These are phyloP conservation scores for Schizopygopsis malacanthus DNA, from an alignment of 2,797 vertebrate species.

Conservation along the genomic window DNA sequence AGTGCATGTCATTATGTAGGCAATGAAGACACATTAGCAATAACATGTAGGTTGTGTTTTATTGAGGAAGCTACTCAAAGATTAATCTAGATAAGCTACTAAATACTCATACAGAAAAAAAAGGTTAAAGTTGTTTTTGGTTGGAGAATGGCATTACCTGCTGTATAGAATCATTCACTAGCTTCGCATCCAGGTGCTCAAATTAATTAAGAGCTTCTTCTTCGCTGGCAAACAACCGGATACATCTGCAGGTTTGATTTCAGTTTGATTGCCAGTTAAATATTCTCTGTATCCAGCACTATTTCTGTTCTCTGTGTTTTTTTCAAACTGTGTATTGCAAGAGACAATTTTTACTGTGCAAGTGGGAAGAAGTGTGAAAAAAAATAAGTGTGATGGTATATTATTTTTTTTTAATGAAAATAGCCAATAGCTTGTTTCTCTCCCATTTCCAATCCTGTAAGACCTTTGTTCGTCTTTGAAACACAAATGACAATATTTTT, in stretches of 20 bases:
- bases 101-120: background rate
- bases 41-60: constrained; percentile 1
- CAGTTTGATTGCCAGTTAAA: background rate
- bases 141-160: constrained; percentile 7
- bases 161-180: background rate
- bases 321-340: background rate
- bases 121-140: background rate
- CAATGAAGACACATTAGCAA: constrained; percentile 22
- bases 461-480: background rate
- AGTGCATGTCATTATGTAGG: background rate
- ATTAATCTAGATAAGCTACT: constrained; percentile 2
- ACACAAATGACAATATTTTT: too few species aligned
- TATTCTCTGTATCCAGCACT: background rate
- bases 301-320: background rate
- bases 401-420: too few species aligned
- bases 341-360: background rate
- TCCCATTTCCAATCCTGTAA: background rate
- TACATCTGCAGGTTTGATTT: constrained; percentile 7
- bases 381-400: background rate
- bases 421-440: background rate
- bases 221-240: background rate
- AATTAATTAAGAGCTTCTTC: background rate
- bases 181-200: background rate
- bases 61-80: background rate
- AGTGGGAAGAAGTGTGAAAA: background rate